Conservation (phyloP, 2,797 vertebrate species). For the Martes flavigula region DNA sequence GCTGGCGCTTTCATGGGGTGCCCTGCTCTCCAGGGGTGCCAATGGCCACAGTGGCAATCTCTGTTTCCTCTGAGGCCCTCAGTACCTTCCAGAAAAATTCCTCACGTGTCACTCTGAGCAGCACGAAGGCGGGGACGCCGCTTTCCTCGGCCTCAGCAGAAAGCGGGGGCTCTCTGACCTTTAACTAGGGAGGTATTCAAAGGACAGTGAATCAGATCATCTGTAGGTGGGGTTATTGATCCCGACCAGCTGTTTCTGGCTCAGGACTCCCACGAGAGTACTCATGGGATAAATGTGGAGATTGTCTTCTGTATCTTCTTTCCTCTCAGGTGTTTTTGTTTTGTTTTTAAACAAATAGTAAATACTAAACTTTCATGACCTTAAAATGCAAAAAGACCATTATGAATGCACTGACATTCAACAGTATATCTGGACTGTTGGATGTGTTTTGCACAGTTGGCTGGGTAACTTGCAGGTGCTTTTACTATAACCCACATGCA, state of each 20-base stretch:
- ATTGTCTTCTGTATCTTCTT: not conserved
- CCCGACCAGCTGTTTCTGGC: not conserved
- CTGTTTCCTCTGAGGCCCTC: not conserved
- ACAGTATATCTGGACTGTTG: not conserved
- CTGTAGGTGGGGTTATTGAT: not conserved
- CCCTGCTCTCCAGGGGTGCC: accelerated
- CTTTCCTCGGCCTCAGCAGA: not conserved
- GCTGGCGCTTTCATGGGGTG: not conserved
- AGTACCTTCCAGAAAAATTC: not conserved
- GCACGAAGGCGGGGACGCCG: accelerated
- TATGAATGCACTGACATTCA: not conserved
- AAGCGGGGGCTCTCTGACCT: not conserved
- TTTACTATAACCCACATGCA: not conserved
- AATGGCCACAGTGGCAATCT: not conserved
- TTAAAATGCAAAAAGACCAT: not conserved
- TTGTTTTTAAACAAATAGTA: not conserved
- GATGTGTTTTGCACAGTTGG: not conserved
- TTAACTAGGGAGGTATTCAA: not conserved
- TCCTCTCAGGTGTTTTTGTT: not conserved
- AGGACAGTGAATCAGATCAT: not conserved
- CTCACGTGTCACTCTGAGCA: accelerated
- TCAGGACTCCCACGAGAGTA: not conserved
- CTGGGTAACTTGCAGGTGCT: not conserved
- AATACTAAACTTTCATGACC: not conserved
- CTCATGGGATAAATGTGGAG: not conserved